Conservation (phyloP, 2,797 vertebrate genomes). For the Cyprinodon diabolis region DNA sequence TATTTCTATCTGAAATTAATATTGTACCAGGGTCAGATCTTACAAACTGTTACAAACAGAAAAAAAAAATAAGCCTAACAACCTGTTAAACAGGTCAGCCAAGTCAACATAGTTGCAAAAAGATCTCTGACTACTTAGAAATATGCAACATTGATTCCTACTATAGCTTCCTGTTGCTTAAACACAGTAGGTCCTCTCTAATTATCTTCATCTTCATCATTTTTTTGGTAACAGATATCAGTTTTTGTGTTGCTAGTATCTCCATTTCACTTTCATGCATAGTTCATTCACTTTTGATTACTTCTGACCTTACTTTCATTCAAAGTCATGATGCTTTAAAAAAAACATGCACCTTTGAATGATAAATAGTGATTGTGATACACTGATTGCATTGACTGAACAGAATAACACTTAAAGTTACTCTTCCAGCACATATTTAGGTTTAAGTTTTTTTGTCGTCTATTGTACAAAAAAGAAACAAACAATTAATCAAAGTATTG, state of each 20-base stretch:
- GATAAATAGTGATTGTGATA: slow-evolving; percentile 64
- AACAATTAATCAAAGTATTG: neutral
- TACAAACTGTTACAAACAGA: no score
- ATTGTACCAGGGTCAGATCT: no score
- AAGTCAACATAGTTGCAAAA: no score
- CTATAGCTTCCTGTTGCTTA: slow-evolving; percentile 4
- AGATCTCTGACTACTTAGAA: no score
- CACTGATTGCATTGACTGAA: slow-evolving; percentile 22
- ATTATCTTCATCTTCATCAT: slow-evolving; percentile 10
- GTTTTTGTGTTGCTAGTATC: slow-evolving; percentile 17
- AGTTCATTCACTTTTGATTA: slow-evolving; percentile 1
- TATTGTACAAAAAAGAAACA: neutral
- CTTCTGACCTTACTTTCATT: slow-evolving; percentile 17
- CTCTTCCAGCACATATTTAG: neutral
- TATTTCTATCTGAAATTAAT: no score
- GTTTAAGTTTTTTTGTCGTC: neutral
- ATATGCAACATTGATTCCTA: no score
- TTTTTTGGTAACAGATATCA: slow-evolving; percentile 13
- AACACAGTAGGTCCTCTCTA: slow-evolving; percentile 22
- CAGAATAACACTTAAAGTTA: neutral
- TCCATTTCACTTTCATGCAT: slow-evolving; percentile 24
- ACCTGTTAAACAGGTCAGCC: no score
- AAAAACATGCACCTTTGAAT: slow-evolving; percentile 34
- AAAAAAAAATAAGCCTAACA: no score
- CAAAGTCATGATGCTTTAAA: slow-evolving; percentile 31